Base-by-base conservation (phyloP, 1,140 invertebrate species). In the Eciton burchellii region DNA sequence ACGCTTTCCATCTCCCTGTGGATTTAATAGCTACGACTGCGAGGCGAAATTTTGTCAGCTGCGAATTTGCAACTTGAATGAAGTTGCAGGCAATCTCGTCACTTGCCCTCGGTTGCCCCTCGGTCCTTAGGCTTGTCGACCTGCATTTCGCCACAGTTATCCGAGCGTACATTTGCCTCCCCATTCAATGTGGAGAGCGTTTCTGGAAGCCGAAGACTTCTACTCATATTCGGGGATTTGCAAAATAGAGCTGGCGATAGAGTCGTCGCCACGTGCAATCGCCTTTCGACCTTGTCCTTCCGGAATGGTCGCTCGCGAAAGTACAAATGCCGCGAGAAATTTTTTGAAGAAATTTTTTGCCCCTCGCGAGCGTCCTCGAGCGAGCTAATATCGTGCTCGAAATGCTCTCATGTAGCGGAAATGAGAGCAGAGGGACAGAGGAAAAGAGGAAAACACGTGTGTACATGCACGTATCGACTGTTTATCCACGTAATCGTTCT, bases 61-160 rank as follows among this genome's bases (percentile, higher is more conserved):
- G 62, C n/a, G 45, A 63, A 76, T 76, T 65, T 74, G n/a, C 43
- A 12, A 74, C 72, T 24, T 8, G 21, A n/a, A 74, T 52, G 43
- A 16, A 74, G 24, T 76, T 52, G 59, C 45, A 52, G 12, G 19
- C 45, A 76, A 76, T 76, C 56, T 76, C 45, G 43, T 14, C 21
- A 12, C 52, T 43, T 52, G 12, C 16, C 49, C 0, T 52, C 24
- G 12, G 6, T 5, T 24, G 24, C 1, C 21, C 19, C 16, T 21
- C 43, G 26, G 2, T 0, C 8, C 3, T 47, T 63, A 6, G 5
- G 6, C 5, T 3, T 6, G 6, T 24, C 2, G 19, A 16, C 4
- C 12, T 1, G 5, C 5, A 8, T 45, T 35, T 6, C 16, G 16
- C 35, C 6, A 47, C 60, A 5, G n/a, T 57, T 35, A 16, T 12